phyloP scores from a whole-genome alignment of 2,797 vertebrate genomes.

The Amphiprion clarkii region DNA sequence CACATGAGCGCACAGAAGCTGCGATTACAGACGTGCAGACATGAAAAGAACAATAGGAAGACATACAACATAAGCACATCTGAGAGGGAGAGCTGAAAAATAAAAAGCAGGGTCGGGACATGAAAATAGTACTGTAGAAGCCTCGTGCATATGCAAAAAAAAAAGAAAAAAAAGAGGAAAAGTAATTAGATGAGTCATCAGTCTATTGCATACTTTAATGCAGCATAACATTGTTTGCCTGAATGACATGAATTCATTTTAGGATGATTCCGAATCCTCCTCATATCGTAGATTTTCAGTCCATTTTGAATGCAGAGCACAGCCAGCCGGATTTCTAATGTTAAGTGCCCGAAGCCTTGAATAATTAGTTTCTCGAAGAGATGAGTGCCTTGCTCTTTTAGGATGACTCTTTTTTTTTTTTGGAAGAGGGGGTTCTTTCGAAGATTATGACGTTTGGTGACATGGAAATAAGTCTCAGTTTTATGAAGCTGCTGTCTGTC shows the following conservation, averaged over 20 bases:
- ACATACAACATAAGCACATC: neutral
- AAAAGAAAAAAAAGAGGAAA: neutral
- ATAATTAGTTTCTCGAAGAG: constrained; percentile 53
- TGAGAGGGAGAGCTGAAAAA: constrained; percentile 1
- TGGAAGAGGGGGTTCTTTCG: neutral
- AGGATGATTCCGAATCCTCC: constrained; percentile 1
- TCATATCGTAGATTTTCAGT: constrained; percentile 34
- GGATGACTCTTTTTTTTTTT: constrained; percentile 7
- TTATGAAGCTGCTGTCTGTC: constrained; percentile 11
- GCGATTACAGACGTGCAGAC: constrained; percentile 38
- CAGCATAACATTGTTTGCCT: constrained; percentile 37
- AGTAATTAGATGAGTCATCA: constrained; percentile 51
- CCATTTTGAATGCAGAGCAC: constrained; percentile 43
- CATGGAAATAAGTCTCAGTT: constrained; percentile 28
- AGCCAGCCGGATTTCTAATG: constrained; percentile 32
- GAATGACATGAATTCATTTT: constrained; percentile 39
- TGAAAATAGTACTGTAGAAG: constrained; percentile 19
- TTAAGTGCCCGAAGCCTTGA: constrained; percentile 51
- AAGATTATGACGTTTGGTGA: constrained; percentile 38
- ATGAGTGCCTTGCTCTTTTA: constrained; percentile 29
- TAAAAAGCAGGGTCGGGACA: neutral
- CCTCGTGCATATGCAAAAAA: neutral
- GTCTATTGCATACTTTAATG: constrained; percentile 38
- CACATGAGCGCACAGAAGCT: constrained; percentile 26
- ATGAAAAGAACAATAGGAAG: constrained; percentile 8